phyloP scores from a whole-genome alignment of 1,140 invertebrate species.

The Drosophila rhopaloa region DNA sequence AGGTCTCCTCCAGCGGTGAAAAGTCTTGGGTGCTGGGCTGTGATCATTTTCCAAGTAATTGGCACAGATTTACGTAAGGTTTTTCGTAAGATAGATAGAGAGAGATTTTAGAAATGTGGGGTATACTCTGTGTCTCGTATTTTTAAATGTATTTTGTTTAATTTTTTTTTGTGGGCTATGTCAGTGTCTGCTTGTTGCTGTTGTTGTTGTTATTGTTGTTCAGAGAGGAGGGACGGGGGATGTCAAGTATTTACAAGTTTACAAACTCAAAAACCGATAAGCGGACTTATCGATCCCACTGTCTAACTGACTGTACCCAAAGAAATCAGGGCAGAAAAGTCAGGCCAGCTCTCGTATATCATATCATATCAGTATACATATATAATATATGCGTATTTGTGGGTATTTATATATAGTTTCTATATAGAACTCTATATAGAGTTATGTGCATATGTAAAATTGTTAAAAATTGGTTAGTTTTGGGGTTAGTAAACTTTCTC shows the following conservation, averaged over 20 bases:
- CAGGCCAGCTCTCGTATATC: constrained; percentile 39
- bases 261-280: constrained; percentile 73
- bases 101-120: constrained; percentile 48
- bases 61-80: constrained; percentile 66
- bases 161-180: constrained; percentile 23
- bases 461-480: constrained; percentile 54
- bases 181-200: constrained; percentile 39
- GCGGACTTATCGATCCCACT: constrained; percentile 48
- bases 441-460: constrained; percentile 52
- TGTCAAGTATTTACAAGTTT: constrained; percentile 72
- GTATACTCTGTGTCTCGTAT: constrained; percentile 24
- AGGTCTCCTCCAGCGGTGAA: constrained; percentile 82
- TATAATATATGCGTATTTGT: constrained; percentile 51
- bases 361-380: constrained; percentile 50
- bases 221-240: constrained; percentile 15
- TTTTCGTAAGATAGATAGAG: constrained; percentile 44
- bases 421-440: constrained; percentile 48
- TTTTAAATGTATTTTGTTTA: constrained; percentile 21
- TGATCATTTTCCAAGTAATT: constrained; percentile 62
- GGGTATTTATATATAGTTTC: constrained; percentile 58
- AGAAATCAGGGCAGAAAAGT: constrained; percentile 26
- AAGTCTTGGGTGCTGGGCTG: constrained; percentile 78
- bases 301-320: constrained; percentile 49
- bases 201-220: constrained; percentile 7
- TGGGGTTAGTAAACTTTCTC: constrained; percentile 53